phyloP scores from a whole-genome alignment of 2,888 invertebrate genomes.

The Bombyx huttoni region DNA sequence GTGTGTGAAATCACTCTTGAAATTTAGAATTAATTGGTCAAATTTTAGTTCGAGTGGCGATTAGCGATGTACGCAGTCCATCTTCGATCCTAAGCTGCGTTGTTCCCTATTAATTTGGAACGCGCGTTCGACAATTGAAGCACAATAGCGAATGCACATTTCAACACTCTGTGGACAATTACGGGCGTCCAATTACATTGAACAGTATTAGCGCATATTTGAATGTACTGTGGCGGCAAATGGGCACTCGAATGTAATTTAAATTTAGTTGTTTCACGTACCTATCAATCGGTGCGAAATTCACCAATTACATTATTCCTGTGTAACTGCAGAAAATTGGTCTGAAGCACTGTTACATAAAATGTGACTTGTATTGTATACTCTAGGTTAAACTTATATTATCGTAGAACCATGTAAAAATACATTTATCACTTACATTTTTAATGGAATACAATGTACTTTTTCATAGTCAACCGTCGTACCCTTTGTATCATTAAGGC shows the following conservation, averaged over 20 bases:
- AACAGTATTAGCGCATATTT: slow-evolving; percentile 27
- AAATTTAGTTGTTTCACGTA: slow-evolving; percentile 1
- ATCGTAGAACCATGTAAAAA: background rate
- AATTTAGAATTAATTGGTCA: slow-evolving; percentile 26
- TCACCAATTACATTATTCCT: background rate
- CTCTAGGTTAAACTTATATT: background rate
- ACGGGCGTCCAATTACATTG: slow-evolving; percentile 38
- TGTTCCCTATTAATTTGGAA: slow-evolving; percentile 46
- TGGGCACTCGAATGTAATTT: slow-evolving; percentile 8
- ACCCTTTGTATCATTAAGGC: slow-evolving; percentile 33
- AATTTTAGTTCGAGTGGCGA: slow-evolving; percentile 30
- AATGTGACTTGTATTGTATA: background rate
- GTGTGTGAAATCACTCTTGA: slow-evolving; percentile 7
- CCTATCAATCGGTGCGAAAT: background rate
- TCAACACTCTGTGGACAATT: slow-evolving; percentile 56
- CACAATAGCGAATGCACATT: slow-evolving; percentile 41
- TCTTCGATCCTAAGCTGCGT: slow-evolving; percentile 37
- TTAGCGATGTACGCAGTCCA: slow-evolving; percentile 35
- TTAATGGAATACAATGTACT: background rate
- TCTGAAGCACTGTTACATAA: background rate
- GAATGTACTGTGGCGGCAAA: slow-evolving; percentile 15
- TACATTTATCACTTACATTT: background rate
- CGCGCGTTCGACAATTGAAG: slow-evolving; percentile 42
- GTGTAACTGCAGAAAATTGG: background rate
- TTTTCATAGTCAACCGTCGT: slow-evolving; percentile 9